Conservation (phyloP, 1,140 invertebrate genomes). For the Bombus ignitus region DNA sequence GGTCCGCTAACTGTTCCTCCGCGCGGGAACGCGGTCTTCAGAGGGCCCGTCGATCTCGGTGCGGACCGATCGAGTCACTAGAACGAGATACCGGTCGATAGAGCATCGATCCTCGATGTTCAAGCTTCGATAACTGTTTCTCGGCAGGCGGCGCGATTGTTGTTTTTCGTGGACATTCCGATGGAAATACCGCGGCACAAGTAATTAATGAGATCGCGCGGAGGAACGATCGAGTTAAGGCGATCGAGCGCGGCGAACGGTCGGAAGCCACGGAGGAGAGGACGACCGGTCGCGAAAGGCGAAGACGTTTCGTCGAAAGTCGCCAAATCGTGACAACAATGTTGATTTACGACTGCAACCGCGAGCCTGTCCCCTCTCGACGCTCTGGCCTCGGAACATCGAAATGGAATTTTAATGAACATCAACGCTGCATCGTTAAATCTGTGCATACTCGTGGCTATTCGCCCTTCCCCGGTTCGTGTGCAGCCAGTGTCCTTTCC, state of each 20-base stretch:
- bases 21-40: background rate
- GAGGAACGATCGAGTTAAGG: background rate
- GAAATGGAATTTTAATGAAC: slow-evolving; percentile 47
- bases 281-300: background rate
- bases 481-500: background rate
- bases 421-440: slow-evolving; percentile 34
- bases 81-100: too few species aligned
- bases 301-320: background rate
- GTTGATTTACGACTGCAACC: slow-evolving; percentile 7
- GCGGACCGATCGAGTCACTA: too few species aligned
- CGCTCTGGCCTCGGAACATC: background rate
- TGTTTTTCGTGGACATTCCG: too few species aligned
- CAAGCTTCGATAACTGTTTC: too few species aligned
- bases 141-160: too few species aligned
- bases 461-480: background rate
- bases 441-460: slow-evolving; percentile 14
- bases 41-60: background rate
- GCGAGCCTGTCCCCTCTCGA: background rate
- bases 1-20: slow-evolving; percentile 33
- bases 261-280: background rate
- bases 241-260: background rate
- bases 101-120: too few species aligned
- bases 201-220: too few species aligned
- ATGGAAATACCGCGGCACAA: too few species aligned
- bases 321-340: background rate